phyloP scores from a whole-genome alignment of 53 echinoderm and acorn worm species.

The Arbacia lixula region DNA sequence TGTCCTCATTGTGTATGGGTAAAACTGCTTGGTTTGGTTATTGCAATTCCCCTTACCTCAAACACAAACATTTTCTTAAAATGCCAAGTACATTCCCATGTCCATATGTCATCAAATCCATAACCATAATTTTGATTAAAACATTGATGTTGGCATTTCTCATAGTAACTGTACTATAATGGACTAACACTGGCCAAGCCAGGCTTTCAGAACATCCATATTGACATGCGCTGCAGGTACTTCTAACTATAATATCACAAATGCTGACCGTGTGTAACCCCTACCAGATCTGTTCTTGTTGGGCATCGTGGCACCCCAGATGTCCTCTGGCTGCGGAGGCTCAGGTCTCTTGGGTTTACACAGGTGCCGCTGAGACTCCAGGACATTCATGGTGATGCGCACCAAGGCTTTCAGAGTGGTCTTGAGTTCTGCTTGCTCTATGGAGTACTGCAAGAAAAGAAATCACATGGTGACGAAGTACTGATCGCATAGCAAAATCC shows the following conservation, averaged over 20 bases:
- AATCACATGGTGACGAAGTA: not conserved
- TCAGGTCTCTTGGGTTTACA: slow-evolving; percentile 97
- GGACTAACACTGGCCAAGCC: not conserved
- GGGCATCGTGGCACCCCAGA: slow-evolving; percentile 82
- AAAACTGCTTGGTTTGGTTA: no score
- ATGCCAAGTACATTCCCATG: no score
- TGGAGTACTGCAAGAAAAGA: slow-evolving; percentile 70
- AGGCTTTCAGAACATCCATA: no score
- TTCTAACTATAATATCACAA: no score
- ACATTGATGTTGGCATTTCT: no score
- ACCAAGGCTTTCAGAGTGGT: slow-evolving; percentile 74
- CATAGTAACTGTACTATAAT: not conserved
- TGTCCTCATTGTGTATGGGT: no score
- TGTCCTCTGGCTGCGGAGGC: slow-evolving; percentile 89
- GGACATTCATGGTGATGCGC: slow-evolving; percentile 83
- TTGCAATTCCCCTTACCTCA: no score
- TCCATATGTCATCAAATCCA: no score
- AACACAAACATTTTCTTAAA: no score
- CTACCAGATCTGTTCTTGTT: slow-evolving; percentile 49
- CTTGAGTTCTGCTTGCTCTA: slow-evolving; percentile 83
- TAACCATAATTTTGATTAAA: no score
- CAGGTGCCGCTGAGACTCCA: slow-evolving; percentile 87
- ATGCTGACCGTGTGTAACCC: not conserved
- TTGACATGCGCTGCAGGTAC: no score
- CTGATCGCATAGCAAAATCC: no score